Conservation (phyloP, 2,888 invertebrate species). For the Tipula confusa region DNA sequence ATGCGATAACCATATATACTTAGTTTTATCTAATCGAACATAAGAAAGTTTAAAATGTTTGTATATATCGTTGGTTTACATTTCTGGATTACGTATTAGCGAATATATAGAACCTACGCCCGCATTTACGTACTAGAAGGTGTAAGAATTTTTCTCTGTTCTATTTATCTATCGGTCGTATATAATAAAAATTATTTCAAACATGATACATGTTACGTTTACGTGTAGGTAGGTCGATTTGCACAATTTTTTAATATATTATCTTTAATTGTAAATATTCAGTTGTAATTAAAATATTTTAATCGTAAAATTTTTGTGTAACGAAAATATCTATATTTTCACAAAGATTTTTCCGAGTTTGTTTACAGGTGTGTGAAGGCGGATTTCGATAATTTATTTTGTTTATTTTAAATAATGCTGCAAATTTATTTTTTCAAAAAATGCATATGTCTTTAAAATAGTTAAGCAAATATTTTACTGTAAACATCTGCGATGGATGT, state of each 20-base stretch:
- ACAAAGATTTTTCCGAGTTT: neutral
- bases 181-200: neutral
- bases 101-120: too few species aligned
- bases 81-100: neutral
- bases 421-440: too few species aligned
- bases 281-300: neutral
- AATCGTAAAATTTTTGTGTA: neutral
- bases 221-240: neutral
- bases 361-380: neutral
- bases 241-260: neutral
- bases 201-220: too few species aligned
- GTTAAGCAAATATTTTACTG: too few species aligned
- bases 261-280: neutral
- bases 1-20: neutral
- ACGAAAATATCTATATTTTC: neutral
- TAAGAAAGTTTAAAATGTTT: neutral
- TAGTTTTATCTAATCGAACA: neutral
- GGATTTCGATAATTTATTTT: neutral
- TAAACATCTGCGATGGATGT: too few species aligned
- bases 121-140: neutral
- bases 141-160: neutral
- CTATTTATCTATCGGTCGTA: neutral
- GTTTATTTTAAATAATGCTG: neutral
- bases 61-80: neutral
- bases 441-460: too few species aligned